phyloP scores from a whole-genome alignment of 2,797 vertebrate genomes.

The Clarias fuscus region DNA sequence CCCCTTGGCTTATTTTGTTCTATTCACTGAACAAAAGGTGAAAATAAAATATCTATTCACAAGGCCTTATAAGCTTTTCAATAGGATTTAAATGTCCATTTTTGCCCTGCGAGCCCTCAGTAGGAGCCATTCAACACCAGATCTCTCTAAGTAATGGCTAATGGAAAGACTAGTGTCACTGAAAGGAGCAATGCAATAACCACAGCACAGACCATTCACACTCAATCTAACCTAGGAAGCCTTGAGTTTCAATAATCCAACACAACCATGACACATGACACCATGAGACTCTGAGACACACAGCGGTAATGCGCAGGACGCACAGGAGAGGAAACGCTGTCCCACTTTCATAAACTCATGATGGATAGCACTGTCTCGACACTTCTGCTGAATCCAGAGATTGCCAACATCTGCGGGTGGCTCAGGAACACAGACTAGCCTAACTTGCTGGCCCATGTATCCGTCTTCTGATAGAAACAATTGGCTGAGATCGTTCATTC shows the following conservation, averaged over 20 bases:
- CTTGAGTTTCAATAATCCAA: constrained; percentile 32
- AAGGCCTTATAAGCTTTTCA: neutral
- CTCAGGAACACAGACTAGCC: constrained; percentile 47
- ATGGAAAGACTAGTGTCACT: constrained; percentile 22
- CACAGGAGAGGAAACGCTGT: constrained; percentile 24
- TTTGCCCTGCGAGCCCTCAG: neutral
- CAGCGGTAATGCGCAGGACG: neutral
- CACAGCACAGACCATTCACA: constrained; percentile 28
- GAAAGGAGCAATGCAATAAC: constrained; percentile 28
- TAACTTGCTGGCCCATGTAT: constrained; percentile 30
- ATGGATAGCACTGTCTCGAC: constrained; percentile 52
- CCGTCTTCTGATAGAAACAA: constrained; percentile 65
- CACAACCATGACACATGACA: constrained; percentile 24
- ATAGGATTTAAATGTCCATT: neutral
- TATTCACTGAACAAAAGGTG: neutral
- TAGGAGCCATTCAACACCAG: neutral
- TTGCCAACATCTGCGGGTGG: constrained; percentile 53
- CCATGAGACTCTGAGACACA: constrained; percentile 35
- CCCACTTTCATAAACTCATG: constrained; percentile 56
- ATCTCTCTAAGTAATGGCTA: constrained; percentile 2
- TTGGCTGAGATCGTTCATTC: constrained; percentile 56
- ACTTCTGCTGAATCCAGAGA: constrained; percentile 60
- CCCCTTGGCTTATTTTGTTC: neutral
- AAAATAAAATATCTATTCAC: neutral
- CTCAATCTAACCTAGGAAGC: constrained; percentile 23